phyloP scores from a whole-genome alignment of 2,113 vertebrate genomes.

The Columbina picui region DNA sequence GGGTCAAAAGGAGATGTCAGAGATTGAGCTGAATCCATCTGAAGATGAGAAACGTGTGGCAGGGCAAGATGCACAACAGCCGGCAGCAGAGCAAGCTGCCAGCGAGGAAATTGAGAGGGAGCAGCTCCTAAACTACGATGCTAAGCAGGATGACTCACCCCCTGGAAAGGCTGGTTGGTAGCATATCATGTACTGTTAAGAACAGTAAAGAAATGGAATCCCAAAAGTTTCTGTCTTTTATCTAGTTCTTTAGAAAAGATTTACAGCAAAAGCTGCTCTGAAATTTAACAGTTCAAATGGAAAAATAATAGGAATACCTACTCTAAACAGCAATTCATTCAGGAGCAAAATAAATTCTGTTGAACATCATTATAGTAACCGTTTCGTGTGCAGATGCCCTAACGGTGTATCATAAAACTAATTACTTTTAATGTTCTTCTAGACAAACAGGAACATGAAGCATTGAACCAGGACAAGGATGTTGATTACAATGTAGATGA shows the following conservation, averaged over 20 bases:
- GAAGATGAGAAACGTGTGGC: neutral
- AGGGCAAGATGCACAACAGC: neutral
- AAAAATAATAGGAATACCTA: neutral
- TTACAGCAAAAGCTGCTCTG: neutral
- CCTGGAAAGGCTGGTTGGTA: conserved; percentile 56
- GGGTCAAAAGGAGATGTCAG: neutral
- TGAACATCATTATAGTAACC: neutral
- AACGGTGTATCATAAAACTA: neutral
- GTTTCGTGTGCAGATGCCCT: neutral
- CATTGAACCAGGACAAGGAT: conserved; percentile 70
- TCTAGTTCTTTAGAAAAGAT: neutral
- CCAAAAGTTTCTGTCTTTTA: neutral
- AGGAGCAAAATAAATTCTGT: neutral
- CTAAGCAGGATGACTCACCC: conserved; percentile 20
- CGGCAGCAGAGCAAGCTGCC: neutral
- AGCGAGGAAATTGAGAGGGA: conserved; percentile 69
- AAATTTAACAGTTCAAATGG: neutral
- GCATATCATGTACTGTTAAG: neutral
- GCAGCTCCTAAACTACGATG: conserved; percentile 54
- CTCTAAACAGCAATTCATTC: neutral
- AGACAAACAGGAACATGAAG: conserved; percentile 57
- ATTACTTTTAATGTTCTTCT: neutral
- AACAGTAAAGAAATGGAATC: neutral
- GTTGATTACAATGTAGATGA: conserved; percentile 86
- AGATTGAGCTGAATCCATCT: neutral